Evolutionary conservation across 2,797 vertebrate genomes (phyloP).

Genomic region (Corythornis leucogaster): DNA sequence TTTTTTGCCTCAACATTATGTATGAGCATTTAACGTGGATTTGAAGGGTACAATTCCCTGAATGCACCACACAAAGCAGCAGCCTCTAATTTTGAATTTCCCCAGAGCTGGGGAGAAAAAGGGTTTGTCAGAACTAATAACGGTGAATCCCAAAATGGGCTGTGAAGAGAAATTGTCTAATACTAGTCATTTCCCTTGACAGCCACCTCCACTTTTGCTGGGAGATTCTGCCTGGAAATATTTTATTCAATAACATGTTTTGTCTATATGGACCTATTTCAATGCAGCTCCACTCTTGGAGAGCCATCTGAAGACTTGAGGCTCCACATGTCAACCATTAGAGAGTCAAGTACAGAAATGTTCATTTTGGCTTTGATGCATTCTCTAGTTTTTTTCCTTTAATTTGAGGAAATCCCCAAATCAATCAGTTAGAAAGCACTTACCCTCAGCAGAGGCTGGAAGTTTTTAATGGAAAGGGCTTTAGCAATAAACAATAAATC

Average conservation of each 20-base stretch:
- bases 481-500: conserved; percentile 2
- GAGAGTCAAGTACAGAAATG: not conserved
- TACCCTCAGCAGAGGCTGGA: not conserved
- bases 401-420: conserved; percentile 49
- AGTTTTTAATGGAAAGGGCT: not conserved
- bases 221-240: conserved; percentile 27
- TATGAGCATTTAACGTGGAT: not conserved
- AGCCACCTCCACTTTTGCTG: conserved; percentile 13
- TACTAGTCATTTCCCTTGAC: conserved; percentile 51
- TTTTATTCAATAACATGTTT: not conserved
- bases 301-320: not conserved
- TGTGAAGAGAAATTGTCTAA: conserved; percentile 50
- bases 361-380: conserved; percentile 35
- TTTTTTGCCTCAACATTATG: not conserved
- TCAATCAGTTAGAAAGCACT: not conserved
- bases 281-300: not conserved
- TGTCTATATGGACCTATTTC: conserved; percentile 34
- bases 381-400: not conserved
- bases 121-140: conserved; percentile 61
- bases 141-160: conserved; percentile 30
- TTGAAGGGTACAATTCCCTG: conserved; percentile 30
- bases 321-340: not conserved
- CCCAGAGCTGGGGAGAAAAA: conserved; percentile 26
- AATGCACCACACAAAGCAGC: conserved; percentile 15
- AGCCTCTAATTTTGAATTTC: conserved; percentile 50